These are phyloP conservation scores for Rhogogaster chlorosoma DNA, from an alignment of 2,888 invertebrate genomes.

Conservation along the genomic window DNA sequence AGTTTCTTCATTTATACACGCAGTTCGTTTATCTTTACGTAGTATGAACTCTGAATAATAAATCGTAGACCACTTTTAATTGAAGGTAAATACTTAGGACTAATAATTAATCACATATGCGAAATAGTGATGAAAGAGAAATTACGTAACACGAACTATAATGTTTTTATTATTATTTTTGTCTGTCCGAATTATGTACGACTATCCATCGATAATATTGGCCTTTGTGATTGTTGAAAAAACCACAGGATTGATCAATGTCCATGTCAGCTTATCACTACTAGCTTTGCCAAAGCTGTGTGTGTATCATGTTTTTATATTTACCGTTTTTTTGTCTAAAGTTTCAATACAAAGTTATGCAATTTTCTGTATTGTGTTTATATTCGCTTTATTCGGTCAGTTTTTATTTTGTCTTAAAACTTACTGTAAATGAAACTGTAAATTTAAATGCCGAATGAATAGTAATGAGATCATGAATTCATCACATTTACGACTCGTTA, in stretches of 20 bases:
- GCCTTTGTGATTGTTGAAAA: neutral
- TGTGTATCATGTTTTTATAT: neutral
- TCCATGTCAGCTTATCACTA: neutral
- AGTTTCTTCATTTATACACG: neutral
- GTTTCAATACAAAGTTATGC: neutral
- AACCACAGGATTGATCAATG: neutral
- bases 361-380: neutral
- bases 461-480: neutral
- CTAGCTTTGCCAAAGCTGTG: neutral
- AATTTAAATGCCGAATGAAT: neutral
- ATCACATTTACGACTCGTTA: neutral
- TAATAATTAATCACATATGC: neutral
- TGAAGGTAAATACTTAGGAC: neutral
- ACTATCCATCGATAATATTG: neutral
- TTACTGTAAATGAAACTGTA: slow-evolving; percentile 23
- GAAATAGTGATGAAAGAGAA: neutral
- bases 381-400: slow-evolving; percentile 14
- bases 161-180: neutral
- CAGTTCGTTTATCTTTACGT: neutral
- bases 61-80: neutral
- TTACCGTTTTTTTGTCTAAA: neutral
- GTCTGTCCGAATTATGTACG: neutral
- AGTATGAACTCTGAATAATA: neutral
- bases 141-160: neutral
- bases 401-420: neutral